Base-by-base conservation (phyloP, 1,140 invertebrate genomes). In the Tetramorium parvispinum region DNA sequence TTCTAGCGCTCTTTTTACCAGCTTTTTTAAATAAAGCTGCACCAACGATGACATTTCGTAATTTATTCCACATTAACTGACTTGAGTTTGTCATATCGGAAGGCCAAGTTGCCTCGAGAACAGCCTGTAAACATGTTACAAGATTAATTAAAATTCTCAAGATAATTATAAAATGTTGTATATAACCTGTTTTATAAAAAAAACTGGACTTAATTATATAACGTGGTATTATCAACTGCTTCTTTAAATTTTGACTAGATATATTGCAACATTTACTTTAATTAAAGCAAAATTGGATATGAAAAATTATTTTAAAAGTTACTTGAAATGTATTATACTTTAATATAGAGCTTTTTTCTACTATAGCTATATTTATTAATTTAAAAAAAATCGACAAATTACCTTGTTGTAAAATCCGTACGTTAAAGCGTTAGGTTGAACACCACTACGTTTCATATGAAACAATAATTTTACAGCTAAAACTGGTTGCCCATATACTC, bases 401-500 rank as follows among this genome's bases (percentile, higher is more conserved):
- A 95, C 95, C 91, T 95, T 95, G 53, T 95, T 95, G 78, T 95
- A 95, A 93, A 95, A 98, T 88, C 99, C 99, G 94, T 99, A 99
- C 0, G 99, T 99, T 51, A 99, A 97, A 16, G 99, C 99, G 94
- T 99, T 99, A 3, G 99, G 98, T 93, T 99, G 98, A 18, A 99
- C 96, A 0, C 98, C 98, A 73, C 97, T 97, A n/a, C 97, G 96
- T 94, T 99, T 99, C 99, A 99, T 99, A 75, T 99, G 97, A 91
- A 98, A 98, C 78, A 99, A 96, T 53, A 99, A 96, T 94, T 99
- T 98, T 0, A 99, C 98, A 6, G 99, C 99, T 88, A 99, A 95
- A 59, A 98, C 97, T 3, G 99, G 99, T 92, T 99, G 96, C 83
- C 98, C 97, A 93, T 99, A 98, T 85, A 98, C 97, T 10, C 99